Base-by-base conservation (phyloP, 2,797 vertebrate species). In the Ctenopoma kingsleyae region DNA sequence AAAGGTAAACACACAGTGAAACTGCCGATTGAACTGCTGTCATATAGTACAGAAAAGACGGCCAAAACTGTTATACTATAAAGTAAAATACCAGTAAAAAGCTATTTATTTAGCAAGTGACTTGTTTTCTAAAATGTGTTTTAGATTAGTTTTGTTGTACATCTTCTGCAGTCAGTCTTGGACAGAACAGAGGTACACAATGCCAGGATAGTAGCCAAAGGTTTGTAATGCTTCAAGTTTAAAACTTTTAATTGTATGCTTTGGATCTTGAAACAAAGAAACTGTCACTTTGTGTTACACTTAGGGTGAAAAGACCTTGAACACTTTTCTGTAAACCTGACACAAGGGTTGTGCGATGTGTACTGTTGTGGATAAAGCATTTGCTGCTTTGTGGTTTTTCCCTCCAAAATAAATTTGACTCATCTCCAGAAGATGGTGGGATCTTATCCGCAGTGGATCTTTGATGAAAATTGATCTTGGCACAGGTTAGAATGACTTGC, bases 391-490 rank as follows among this genome's bases (percentile, higher is more conserved):
- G 56, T 75, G 73, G 56, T 74, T 82, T 40, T 86, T 58, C 46
- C 51, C 73, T 90, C 84, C 86, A 89, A 87, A 85, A 88, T 83
- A 87, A 70, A 87, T 84, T 87, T 85, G 84, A 88, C 73, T 81
- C 75, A 43, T 73, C 81, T 88, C 84, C 79, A 80, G 73, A 78
- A 86, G 85, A 89, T 85, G 85, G 78, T 73, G 76, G 85, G 89
- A 93, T 85, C 53, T 57, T 66, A 60, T 86, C 78, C 86, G 76
- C 61, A 0, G 22, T 9, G 63, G 85, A 81, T 59, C 73, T 87
- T 87, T 89, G 88, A 91, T 87, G 85, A 65, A 87, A 91, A 89
- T 90, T 88, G 86, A 90, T 89, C 67, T 91, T 90, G 89, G 89
- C 86, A 51, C 60, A 12, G 66, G 74, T 87, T 83, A 83, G 78